These are phyloP conservation scores for Drosophila pseudoananassae DNA, from an alignment of 1,140 invertebrate genomes.

Conservation along the genomic window DNA sequence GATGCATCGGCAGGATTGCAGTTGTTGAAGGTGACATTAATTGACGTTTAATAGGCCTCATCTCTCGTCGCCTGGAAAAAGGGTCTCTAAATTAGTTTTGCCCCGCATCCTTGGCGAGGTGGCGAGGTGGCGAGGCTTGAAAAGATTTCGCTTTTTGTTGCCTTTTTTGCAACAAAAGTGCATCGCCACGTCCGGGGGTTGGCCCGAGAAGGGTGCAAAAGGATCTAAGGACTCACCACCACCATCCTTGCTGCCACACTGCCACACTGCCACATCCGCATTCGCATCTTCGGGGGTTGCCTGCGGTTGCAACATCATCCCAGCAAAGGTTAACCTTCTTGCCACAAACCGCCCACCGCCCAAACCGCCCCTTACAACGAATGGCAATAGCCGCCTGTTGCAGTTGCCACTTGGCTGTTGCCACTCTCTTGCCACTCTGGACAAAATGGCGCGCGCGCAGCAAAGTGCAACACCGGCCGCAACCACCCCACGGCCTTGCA, in stretches of 20 bases:
- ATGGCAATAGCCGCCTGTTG: slow-evolving; percentile 37
- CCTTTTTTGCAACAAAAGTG: slow-evolving; percentile 60
- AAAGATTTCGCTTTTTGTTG: too few relatives aligned
- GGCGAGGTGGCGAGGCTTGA: slow-evolving; percentile 43
- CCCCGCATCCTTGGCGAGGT: slow-evolving; percentile 1
- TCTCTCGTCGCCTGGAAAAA: slow-evolving; percentile 16
- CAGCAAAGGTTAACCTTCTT: slow-evolving; percentile 37
- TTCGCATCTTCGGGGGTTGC: slow-evolving; percentile 11
- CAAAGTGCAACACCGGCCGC: slow-evolving; percentile 25
- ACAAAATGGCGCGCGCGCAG: slow-evolving; percentile 57
- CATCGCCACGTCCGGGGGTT: slow-evolving; percentile 43
- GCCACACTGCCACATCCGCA: not conserved
- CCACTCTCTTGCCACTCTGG: not conserved
- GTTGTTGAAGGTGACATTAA: slow-evolving; percentile 79
- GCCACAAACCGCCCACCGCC: not conserved
- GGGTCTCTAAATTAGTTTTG: slow-evolving; percentile 42
- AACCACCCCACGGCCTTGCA: slow-evolving; percentile 39
- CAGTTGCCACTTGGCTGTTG: slow-evolving; percentile 16
- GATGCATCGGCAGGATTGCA: slow-evolving; percentile 21
- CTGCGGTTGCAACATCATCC: slow-evolving; percentile 38
- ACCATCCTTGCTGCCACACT: not conserved
- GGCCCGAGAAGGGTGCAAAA: not conserved
- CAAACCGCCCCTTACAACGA: slow-evolving; percentile 1
- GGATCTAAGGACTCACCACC: slow-evolving; percentile 3
- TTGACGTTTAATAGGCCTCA: slow-evolving; percentile 74